Evolutionary conservation across 2,113 vertebrate species (phyloP), one percentile per base, ranked within the genome.

Genomic region (Saccopteryx bilineata): DNA sequence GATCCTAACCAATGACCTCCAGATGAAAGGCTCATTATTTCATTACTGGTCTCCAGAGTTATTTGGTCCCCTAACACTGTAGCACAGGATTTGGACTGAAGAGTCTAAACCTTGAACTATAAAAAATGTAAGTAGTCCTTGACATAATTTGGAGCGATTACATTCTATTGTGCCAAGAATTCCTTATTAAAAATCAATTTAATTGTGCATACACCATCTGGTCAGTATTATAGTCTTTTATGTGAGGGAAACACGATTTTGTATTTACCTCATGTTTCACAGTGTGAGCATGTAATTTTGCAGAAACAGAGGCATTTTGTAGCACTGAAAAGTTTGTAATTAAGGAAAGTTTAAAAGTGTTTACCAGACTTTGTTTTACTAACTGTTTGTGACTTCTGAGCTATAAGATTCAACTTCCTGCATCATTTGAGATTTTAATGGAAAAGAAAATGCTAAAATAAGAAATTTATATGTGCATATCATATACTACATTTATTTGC

Each of bases 141-240:
- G 96, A 98, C 91, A 96, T 78, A 98, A 88, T 97, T 97, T 97
- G 90, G 95, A 97, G 58, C 0, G 23, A 96, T 97, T 98, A 96
- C 79, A 78, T 93, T 97, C 89, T 95, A 85, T 97, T 95, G 96
- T 92, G 94, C 97, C 95, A 97, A 96, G 93, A 97, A 96, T 97
- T 97, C 87, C 97, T 97, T 97, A 98, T 96, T 98, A 96, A 98
- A 97, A 96, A 96, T 94, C 96, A 96, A 85, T 97, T 96, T 97
- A 97, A 95, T 97, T 96, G 90, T 96, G 61, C 82, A 24, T 94
- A 85, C 33, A n/a, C 80, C 97, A 97, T 98, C 97, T 97, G 97
- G 97, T 98, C 13, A 3, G 84, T 68, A 97, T 97, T 98, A 98
- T 4, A 31, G 63, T 85, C 61, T 93, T 95, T 97, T 90, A 91